Evolutionary conservation across 2,888 invertebrate genomes (phyloP).

Genomic region (Scotopteryx bipunctaria): DNA sequence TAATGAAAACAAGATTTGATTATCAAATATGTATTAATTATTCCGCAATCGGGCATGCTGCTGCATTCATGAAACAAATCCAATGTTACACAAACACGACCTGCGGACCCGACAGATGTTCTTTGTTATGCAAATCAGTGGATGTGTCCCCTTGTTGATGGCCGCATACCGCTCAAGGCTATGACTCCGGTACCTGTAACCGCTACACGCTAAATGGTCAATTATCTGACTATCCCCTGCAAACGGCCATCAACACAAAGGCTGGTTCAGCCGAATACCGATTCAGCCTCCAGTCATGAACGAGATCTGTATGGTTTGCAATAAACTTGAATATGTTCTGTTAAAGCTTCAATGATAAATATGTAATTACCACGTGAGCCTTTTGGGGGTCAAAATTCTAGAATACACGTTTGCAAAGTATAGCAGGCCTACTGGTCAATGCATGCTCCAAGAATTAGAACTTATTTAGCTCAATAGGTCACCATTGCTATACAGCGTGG

Average conservation of each 20-base stretch:
- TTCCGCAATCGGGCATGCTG: slow-evolving; percentile 28
- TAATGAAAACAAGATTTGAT: neutral
- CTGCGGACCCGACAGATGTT: slow-evolving; percentile 54
- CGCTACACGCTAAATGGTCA: slow-evolving; percentile 69
- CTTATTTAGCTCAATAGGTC: too few species aligned
- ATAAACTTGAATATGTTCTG: slow-evolving; percentile 10
- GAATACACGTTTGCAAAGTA: too few species aligned
- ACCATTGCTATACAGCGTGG: too few species aligned
- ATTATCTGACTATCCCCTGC: slow-evolving; percentile 58
- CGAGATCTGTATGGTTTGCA: slow-evolving; percentile 16
- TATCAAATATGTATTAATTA: slow-evolving; percentile 5
- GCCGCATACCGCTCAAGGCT: slow-evolving; percentile 66
- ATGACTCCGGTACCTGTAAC: slow-evolving; percentile 66
- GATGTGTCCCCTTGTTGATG: slow-evolving; percentile 53
- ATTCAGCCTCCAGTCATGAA: slow-evolving; percentile 42
- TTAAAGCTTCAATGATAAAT: neutral
- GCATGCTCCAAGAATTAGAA: too few species aligned
- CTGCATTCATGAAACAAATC: slow-evolving; percentile 50
- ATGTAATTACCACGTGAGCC: too few species aligned
- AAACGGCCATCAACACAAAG: slow-evolving; percentile 47
- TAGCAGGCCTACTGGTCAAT: too few species aligned
- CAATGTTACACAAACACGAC: slow-evolving; percentile 51
- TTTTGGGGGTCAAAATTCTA: too few species aligned
- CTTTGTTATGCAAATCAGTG: slow-evolving; percentile 71
- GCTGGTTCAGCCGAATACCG: slow-evolving; percentile 45